Evolutionary conservation across 1,140 invertebrate species (phyloP), one percentile per base, ranked within the genome.

Genomic region (Diabrotica undecimpunctata): DNA sequence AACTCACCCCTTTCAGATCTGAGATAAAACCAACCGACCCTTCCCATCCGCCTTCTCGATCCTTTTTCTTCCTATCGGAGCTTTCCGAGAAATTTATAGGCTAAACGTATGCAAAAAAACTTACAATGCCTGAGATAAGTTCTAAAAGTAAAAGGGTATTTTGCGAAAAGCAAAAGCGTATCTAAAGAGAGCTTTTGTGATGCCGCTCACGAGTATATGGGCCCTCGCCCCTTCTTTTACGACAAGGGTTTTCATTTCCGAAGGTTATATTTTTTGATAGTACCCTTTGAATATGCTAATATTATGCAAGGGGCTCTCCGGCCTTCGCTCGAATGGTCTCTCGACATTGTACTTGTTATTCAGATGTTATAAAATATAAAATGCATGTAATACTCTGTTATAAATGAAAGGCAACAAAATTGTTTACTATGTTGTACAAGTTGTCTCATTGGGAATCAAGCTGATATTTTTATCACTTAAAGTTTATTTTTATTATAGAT

Each of bases 81-180:
- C 52, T 37, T 62, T 62, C 61, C 53, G 37, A 62, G 61, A 62
- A 62, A 11, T 62, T 62, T 54, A 62, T 62, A 62, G 51, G 61
- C 36, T 25, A 35, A 50, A 50, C 61, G 52, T 62, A 62, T 62
- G 61, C 51, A 62, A 62, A 60, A 68, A 68, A 59, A 59, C 41
- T 63, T 54, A 38, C 41, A 68, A 68, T 41, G 54, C 54, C 60
- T 7, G 35, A 62, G 61, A 62, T 62, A 62, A 62, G 41, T 54
- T 67, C 64, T 60, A 66, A 73, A 73, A 70, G 72, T 73, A 73
- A 74, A 74, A 72, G 72, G 72, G 68, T 72, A 74, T 74, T 73
- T 72, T 70, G 70, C 70, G 71, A 71, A 73, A 75, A 75, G 72
- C 70, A 66, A 74, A 71, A 74, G 75, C 72, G 70, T 75, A 74